phyloP scores from a whole-genome alignment of 1,140 invertebrate species.

The Nomia melanderi region DNA sequence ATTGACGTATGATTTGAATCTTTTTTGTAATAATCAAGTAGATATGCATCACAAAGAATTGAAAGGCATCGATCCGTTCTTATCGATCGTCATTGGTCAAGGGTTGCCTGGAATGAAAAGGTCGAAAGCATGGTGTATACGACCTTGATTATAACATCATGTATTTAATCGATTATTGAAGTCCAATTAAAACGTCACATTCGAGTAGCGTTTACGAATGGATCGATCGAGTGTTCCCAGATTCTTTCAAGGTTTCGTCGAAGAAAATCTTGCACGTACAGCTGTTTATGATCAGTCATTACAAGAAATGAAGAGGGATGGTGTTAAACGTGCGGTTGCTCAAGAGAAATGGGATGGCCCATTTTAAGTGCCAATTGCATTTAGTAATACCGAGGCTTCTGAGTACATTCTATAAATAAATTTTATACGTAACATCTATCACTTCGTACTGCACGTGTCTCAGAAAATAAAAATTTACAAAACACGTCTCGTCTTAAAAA shows the following conservation, averaged over 20 bases:
- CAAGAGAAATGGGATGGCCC: background rate
- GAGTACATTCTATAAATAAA: background rate
- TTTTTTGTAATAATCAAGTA: background rate
- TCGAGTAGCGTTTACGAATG: background rate
- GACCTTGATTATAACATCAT: conserved; percentile 13
- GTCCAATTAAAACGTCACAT: background rate
- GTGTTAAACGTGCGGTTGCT: conserved; percentile 11
- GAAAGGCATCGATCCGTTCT: background rate
- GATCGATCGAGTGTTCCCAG: background rate
- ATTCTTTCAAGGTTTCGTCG: conserved; percentile 15
- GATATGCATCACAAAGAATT: background rate
- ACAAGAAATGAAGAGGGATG: background rate
- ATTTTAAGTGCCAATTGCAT: background rate
- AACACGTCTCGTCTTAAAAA: no score
- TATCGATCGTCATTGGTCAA: background rate
- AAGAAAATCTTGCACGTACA: conserved; percentile 8
- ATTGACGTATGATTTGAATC: background rate
- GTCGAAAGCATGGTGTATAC: conserved; percentile 23
- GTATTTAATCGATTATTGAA: background rate
- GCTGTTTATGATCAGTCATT: conserved; percentile 5
- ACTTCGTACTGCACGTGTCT: background rate
- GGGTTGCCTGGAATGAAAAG: conserved; percentile 19
- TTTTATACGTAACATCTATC: no score
- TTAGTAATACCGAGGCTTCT: background rate
- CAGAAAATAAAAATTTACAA: no score